phyloP scores from a whole-genome alignment of 1,140 invertebrate species.

The Diabrotica virgifera region DNA sequence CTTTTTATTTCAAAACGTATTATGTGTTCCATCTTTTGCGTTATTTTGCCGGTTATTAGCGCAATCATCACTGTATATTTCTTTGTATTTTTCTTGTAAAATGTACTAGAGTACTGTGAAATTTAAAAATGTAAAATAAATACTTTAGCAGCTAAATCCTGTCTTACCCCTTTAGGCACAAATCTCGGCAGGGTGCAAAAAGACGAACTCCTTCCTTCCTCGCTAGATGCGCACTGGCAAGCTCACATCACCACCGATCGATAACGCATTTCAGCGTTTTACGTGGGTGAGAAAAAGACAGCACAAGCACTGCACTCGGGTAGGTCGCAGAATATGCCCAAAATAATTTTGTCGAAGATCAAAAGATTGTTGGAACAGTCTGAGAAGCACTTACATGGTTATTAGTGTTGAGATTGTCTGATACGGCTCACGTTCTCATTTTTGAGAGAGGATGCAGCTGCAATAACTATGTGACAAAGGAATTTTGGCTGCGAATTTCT shows the following conservation, averaged over 20 bases:
- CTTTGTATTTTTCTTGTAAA: too few relatives aligned
- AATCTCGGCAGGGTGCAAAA: neutral
- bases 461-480: too few relatives aligned
- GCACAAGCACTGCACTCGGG: neutral
- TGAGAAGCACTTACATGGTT: neutral
- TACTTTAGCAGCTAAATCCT: neutral
- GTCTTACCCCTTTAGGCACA: neutral
- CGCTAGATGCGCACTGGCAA: neutral
- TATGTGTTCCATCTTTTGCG: too few relatives aligned
- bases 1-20: too few relatives aligned
- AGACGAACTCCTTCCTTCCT: neutral
- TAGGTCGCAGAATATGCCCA: neutral
- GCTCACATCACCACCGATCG: neutral
- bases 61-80: too few relatives aligned
- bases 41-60: too few relatives aligned
- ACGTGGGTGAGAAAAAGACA: neutral
- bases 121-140: too few relatives aligned
- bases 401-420: neutral
- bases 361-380: neutral
- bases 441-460: too few relatives aligned
- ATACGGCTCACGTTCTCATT: neutral
- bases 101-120: too few relatives aligned
- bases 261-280: neutral
- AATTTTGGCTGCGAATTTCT: too few relatives aligned
- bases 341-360: conserved; percentile 1